phyloP scores from a whole-genome alignment of 2,797 vertebrate genomes.

The Poeciliopsis gracilis region DNA sequence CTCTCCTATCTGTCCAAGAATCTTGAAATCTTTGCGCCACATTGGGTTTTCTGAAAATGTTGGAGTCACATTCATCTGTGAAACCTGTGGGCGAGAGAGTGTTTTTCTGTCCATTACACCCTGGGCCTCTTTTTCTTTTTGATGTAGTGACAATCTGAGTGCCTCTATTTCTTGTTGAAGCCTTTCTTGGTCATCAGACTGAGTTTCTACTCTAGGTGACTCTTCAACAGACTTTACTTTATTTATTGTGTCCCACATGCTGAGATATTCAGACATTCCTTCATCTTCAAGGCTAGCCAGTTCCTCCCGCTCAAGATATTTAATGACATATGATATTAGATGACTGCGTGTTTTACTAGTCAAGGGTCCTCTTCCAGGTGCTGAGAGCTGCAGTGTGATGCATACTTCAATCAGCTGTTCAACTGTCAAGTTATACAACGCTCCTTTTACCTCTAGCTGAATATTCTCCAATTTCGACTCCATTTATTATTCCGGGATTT shows the following conservation, averaged over 20 bases:
- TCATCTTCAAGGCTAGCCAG: constrained; percentile 15
- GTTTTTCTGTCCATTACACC: too few relatives aligned
- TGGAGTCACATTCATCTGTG: too few relatives aligned
- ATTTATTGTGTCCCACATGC: not conserved
- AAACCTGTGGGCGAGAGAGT: too few relatives aligned
- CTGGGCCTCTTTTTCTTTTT: not conserved
- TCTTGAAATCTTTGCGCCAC: too few relatives aligned
- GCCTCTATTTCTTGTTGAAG: not conserved
- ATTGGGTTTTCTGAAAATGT: too few relatives aligned
- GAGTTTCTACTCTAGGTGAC: not conserved
- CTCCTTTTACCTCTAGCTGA: constrained; percentile 14
- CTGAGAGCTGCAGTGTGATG: not conserved
- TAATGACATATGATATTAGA: constrained; percentile 4
- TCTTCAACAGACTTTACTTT: not conserved
- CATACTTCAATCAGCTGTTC: too few relatives aligned
- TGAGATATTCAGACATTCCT: constrained; percentile 11
- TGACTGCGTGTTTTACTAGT: not conserved
- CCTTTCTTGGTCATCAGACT: not conserved
- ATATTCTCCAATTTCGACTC: not conserved
- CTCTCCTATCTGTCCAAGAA: too few relatives aligned
- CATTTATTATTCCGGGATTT: not conserved
- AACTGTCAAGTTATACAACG: constrained; percentile 2
- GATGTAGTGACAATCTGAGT: not conserved
- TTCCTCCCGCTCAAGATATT: constrained; percentile 4
- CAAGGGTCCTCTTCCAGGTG: not conserved